These are phyloP conservation scores for Psammodynastes pulverulentus DNA, from an alignment of 2,113 vertebrate genomes.

Conservation along the genomic window DNA sequence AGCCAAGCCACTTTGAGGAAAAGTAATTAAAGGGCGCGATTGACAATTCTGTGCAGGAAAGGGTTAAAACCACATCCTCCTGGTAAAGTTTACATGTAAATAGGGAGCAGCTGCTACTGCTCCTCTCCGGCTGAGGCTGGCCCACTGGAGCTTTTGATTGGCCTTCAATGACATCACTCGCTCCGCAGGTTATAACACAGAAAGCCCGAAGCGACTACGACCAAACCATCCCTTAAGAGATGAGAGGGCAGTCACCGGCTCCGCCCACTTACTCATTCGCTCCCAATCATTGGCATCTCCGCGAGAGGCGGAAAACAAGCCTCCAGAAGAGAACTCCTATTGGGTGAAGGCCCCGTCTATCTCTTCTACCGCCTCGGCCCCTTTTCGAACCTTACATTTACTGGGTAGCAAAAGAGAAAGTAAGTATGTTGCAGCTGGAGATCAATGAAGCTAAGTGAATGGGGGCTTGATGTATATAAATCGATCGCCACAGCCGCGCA, in stretches of 20 bases:
- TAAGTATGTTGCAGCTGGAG: conserved; percentile 82
- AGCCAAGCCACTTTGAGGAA: background rate
- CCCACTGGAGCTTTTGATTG: conserved; percentile 74
- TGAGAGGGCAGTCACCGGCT: conserved; percentile 22
- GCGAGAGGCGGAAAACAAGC: background rate
- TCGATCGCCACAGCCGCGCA: conserved; percentile 33
- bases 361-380: conserved; percentile 51
- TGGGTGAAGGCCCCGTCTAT: conserved; percentile 36
- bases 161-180: conserved; percentile 87
- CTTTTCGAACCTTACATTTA: conserved; percentile 74
- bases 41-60: conserved; percentile 46
- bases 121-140: conserved; percentile 57
- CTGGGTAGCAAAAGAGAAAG: conserved; percentile 81
- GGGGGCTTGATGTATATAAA: conserved; percentile 59
- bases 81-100: conserved; percentile 50
- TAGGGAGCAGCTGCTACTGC: conserved; percentile 52
- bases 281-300: background rate
- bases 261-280: background rate
- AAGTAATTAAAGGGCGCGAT: background rate
- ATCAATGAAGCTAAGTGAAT: conserved; percentile 78
- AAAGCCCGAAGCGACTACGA: conserved; percentile 48
- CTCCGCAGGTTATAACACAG: conserved; percentile 47
- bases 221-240: conserved; percentile 45
- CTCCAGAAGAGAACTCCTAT: conserved; percentile 23
- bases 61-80: conserved; percentile 41